Conservation (phyloP, 92 coral and sea anemone species). For the Muricea muricata region DNA sequence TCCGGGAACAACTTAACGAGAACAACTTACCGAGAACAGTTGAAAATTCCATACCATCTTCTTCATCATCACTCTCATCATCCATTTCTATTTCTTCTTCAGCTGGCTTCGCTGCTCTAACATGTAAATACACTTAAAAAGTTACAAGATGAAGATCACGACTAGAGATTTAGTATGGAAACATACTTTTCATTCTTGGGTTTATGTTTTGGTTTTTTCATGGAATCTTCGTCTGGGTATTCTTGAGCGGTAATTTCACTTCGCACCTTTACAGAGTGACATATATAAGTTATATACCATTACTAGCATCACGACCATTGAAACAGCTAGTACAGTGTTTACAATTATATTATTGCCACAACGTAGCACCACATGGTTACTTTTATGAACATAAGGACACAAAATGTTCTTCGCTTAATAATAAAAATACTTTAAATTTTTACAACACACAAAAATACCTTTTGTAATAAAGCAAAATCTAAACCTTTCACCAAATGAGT, state of each 20-base stretch:
- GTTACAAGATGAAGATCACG: no score
- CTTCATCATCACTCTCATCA: constrained; percentile 65
- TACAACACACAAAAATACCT: constrained; percentile 61
- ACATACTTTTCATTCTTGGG: constrained; percentile 56
- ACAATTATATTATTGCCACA: no score
- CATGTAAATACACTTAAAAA: constrained; percentile 38
- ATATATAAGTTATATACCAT: no score
- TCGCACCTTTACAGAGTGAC: constrained; percentile 40
- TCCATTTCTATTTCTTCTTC: constrained; percentile 66
- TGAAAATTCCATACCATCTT: constrained; percentile 83
- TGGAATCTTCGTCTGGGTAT: constrained; percentile 44
- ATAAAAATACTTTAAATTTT: background rate
- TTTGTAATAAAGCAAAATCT: constrained; percentile 96
- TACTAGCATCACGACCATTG: background rate
- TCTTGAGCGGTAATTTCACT: constrained; percentile 62
- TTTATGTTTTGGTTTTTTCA: constrained; percentile 54
- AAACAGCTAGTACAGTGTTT: no score
- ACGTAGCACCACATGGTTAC: no score
- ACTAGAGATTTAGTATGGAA: background rate
- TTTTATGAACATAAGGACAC: no score
- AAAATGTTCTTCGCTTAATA: background rate
- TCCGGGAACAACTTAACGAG: no score
- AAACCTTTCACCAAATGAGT: constrained; percentile 99
- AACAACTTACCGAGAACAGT: constrained; percentile 92
- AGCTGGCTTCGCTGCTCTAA: constrained; percentile 64